Evolutionary conservation across 2,797 vertebrate species (phyloP), one percentile per base, ranked within the genome.

Genomic region (Tolypeutes matacus): DNA sequence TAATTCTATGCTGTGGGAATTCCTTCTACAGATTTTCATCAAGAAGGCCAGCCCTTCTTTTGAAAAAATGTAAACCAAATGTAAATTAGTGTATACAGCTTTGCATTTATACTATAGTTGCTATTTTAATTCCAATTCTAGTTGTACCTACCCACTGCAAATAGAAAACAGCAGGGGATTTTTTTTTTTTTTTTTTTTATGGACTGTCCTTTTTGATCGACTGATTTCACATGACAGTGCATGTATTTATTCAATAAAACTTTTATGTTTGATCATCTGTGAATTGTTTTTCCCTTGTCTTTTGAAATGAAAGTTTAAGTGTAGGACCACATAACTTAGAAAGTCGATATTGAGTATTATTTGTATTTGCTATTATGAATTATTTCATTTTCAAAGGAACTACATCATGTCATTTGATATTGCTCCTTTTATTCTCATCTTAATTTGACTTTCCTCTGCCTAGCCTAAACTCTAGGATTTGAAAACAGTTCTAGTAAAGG

Each of bases 171-270:
- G 95, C 89, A 97, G 96, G 94, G 95, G 88, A 76, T 96, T 94
- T 34, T 14, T 98, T 96, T 94, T 96, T 98, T 96, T 94, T 96
- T 64, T 49, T 31, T 42, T 69, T 21, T 91, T 96, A 95, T 73
- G 95, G 96, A 97, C 95, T 97, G 96, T 96, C 97, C 97, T 98
- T 98, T 98, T 96, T 95, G 96, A 96, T 97, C 96, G 97, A 93
- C 96, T 97, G 96, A 98, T 97, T 98, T 97, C 97, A 93, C 96
- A 95, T 97, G 97, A 96, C 95, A 94, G 69, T 97, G 98, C 98
- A 98, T 98, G 97, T 98, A 98, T 98, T 98, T 98, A 98, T 98
- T 98, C 98, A 98, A 98, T 98, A 98, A 98, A 97, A 95, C 96
- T 96, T 97, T 1, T 97, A 96, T 76, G 92, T 96, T 97, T 91